Evolutionary conservation across 2,888 invertebrate genomes (phyloP).

Genomic region (Tiliacea citrago): DNA sequence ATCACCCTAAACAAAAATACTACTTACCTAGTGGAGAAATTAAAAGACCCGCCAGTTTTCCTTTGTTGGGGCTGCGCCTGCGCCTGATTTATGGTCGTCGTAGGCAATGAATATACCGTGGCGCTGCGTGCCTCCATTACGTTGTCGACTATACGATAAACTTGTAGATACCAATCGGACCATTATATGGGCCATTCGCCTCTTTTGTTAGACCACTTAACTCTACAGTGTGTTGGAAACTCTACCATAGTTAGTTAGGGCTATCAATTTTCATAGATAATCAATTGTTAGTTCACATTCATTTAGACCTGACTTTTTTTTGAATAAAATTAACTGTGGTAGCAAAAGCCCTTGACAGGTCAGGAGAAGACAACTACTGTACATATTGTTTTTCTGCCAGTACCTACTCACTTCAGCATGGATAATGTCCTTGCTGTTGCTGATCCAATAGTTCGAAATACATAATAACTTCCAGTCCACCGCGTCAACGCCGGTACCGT

Average conservation of each 20-base stretch:
- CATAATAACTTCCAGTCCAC: neutral
- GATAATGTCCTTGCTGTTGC: neutral
- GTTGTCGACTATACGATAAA: slow-evolving; percentile 59
- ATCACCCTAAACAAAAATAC: neutral
- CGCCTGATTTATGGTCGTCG: slow-evolving; percentile 47
- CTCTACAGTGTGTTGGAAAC: slow-evolving; percentile 33
- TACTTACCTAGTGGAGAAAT: neutral
- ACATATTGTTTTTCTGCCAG: too few species aligned
- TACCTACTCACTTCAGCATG: neutral
- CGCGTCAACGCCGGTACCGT: too few species aligned
- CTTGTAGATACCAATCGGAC: slow-evolving; percentile 67
- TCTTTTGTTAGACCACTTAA: slow-evolving; percentile 55
- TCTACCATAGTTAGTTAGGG: neutral
- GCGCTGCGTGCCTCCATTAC: slow-evolving; percentile 72
- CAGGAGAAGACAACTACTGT: neutral
- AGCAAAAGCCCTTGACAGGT: neutral
- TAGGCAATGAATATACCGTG: slow-evolving; percentile 65
- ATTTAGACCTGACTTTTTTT: neutral
- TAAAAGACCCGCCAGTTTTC: slow-evolving; percentile 1
- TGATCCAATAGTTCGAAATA: neutral
- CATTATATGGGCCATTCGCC: slow-evolving; percentile 67
- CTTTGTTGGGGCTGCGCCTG: slow-evolving; percentile 6
- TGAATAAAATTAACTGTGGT: neutral
- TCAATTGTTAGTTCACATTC: slow-evolving; percentile 16
- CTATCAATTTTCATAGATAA: slow-evolving; percentile 10